Conservation (phyloP, 2,888 invertebrate genomes). For the Gibbula magus region DNA sequence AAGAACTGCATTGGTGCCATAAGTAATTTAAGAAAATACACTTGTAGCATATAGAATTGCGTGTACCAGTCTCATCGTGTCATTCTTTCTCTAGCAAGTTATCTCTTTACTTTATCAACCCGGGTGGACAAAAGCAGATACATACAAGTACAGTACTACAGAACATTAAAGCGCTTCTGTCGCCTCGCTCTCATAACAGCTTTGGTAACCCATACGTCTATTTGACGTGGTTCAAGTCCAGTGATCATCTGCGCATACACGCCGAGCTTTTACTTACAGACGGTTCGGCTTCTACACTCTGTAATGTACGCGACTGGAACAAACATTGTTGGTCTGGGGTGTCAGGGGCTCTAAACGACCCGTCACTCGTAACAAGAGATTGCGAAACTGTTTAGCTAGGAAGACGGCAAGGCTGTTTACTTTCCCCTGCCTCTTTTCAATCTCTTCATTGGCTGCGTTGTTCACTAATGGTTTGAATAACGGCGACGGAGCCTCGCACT, state of each 20-base stretch:
- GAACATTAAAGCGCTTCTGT: no score
- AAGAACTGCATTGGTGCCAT: background rate
- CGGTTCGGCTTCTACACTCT: background rate
- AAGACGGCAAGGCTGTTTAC: conserved; percentile 10
- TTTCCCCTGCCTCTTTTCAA: conserved; percentile 4
- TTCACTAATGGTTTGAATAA: conserved; percentile 19
- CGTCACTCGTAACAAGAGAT: conserved; percentile 8
- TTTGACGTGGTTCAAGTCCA: no score
- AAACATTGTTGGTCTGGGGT: background rate
- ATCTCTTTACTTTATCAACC: background rate
- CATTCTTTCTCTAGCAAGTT: background rate
- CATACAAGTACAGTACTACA: background rate
- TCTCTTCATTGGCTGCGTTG: conserved; percentile 13
- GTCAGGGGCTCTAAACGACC: background rate
- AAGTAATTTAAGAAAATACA: conserved; percentile 6
- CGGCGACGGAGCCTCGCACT: conserved; percentile 9
- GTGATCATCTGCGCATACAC: background rate
- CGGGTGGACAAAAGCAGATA: background rate
- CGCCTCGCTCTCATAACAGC: no score
- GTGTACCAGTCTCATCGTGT: background rate
- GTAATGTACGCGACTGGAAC: background rate
- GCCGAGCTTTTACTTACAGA: background rate
- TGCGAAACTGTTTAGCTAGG: conserved; percentile 15
- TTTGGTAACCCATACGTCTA: no score
- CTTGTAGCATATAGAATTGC: conserved; percentile 13